A percentile compares a stretch with the other conserved stretches of the same genome.
Evolutionary conservation across 2,797 vertebrate species (phyloP).

Genomic region (Anableps anableps): DNA sequence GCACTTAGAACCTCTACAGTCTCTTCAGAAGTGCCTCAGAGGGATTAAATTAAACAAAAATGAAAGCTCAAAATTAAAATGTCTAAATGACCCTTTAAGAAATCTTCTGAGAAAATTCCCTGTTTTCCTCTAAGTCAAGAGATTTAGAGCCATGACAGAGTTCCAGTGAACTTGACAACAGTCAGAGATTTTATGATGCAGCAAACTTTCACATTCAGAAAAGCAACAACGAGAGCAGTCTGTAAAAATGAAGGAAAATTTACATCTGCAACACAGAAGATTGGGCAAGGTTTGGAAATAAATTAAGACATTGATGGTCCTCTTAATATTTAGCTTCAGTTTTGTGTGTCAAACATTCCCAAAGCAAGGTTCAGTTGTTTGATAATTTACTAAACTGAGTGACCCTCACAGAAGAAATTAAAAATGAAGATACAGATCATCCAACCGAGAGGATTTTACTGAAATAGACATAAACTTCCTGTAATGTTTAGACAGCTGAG

Average conservation of each 20-base stretch:
- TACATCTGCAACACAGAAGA: slow-evolving; percentile 13
- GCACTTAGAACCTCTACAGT: slow-evolving; percentile 7
- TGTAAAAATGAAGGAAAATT: slow-evolving; percentile 9
- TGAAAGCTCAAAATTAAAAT: slow-evolving; percentile 3
- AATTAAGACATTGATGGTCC: slow-evolving; percentile 40
- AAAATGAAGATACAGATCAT: not conserved
- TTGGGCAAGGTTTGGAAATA: not conserved
- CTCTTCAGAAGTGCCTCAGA: slow-evolving; percentile 18
- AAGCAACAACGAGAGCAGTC: not conserved
- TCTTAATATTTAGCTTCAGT: slow-evolving; percentile 20
- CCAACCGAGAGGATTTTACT: not conserved
- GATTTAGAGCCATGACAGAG: not conserved
- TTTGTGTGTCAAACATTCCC: not conserved
- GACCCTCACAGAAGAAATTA: slow-evolving; percentile 30
- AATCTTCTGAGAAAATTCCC: slow-evolving; percentile 20
- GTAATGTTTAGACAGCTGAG: not conserved
- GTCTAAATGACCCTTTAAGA: slow-evolving; percentile 15
- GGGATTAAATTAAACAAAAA: slow-evolving; percentile 20
- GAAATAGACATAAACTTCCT: slow-evolving; percentile 8
- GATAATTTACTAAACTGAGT: slow-evolving; percentile 16
- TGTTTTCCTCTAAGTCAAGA: slow-evolving; percentile 16
- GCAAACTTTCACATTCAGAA: not conserved
- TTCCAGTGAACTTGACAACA: slow-evolving; percentile 5
- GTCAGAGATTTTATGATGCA: slow-evolving; percentile 4
- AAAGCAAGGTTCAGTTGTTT: slow-evolving; percentile 23